Conservation (phyloP, 2,113 vertebrate species). For the Pelusios castaneus region DNA sequence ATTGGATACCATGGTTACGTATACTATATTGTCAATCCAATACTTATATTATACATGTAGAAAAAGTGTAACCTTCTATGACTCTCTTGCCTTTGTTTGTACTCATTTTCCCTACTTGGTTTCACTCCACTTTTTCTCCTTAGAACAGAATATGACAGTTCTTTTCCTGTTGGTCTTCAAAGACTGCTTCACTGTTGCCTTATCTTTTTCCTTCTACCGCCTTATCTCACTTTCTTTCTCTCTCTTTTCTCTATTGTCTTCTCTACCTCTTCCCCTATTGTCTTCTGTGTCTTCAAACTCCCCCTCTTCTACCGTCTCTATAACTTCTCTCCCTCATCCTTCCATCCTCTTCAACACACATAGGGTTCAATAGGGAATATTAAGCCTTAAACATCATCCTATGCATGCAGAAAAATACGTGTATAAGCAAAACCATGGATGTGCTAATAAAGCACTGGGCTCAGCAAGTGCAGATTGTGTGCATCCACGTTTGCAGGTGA, state of each 20-base stretch:
- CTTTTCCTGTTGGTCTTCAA: neutral
- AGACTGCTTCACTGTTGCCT: neutral
- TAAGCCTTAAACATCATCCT: neutral
- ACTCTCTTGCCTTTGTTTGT: slow-evolving; percentile 8
- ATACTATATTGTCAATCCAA: slow-evolving; percentile 11
- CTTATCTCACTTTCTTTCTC: neutral
- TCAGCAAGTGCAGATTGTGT: fast-evolving
- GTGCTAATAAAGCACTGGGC: fast-evolving
- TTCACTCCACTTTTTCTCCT: neutral
- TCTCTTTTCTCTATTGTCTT: neutral
- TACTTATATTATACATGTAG: neutral
- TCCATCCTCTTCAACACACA: neutral
- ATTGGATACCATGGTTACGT: slow-evolving; percentile 33
- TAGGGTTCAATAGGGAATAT: neutral
- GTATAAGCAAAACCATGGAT: neutral
- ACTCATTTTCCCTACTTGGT: neutral
- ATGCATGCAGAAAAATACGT: neutral
- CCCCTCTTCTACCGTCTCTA: neutral
- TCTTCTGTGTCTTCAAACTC: neutral
- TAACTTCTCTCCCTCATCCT: neutral
- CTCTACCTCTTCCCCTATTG: neutral
- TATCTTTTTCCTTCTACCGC: neutral
- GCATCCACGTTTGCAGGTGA: neutral
- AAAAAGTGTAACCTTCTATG: slow-evolving; percentile 5
- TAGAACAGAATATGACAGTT: neutral